Evolutionary conservation across 2,113 vertebrate genomes (phyloP).

Genomic region (Eidolon helvum): DNA sequence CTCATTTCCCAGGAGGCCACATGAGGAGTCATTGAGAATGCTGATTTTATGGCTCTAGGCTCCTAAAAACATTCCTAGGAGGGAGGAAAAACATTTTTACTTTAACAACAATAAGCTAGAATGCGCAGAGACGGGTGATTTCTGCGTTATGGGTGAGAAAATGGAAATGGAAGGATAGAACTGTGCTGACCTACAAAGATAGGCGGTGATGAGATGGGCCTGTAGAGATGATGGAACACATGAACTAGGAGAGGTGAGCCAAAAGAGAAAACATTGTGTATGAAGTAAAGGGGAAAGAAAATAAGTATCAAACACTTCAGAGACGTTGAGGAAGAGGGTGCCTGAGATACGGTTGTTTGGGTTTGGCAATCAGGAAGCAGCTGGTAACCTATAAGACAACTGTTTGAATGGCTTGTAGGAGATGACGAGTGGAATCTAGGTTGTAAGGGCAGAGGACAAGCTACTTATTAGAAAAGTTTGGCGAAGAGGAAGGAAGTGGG

Average conservation of each 20-base stretch:
- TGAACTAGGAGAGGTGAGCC: not conserved
- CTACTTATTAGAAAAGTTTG: not conserved
- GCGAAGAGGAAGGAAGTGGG: not conserved
- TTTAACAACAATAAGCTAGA: not conserved
- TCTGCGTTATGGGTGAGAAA: not conserved
- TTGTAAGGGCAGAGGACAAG: not conserved
- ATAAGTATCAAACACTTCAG: too few species aligned
- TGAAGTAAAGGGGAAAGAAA: not conserved
- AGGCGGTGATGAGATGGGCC: not conserved
- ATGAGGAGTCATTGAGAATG: not conserved
- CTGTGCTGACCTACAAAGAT: accelerated
- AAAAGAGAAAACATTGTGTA: too few species aligned
- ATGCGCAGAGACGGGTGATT: not conserved
- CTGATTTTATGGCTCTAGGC: not conserved
- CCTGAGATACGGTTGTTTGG: too few species aligned
- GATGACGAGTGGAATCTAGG: not conserved
- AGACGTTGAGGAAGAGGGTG: not conserved
- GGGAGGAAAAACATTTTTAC: not conserved
- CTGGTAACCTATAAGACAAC: not conserved
- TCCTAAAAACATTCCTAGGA: not conserved
- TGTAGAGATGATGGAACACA: not conserved
- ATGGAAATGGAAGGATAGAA: not conserved
- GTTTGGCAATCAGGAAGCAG: too few species aligned
- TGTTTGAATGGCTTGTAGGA: not conserved
- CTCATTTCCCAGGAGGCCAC: not conserved